Evolutionary conservation across 2,888 invertebrate genomes (phyloP), one percentile per base, ranked within the genome.

Genomic region (Zygaena filipendulae): DNA sequence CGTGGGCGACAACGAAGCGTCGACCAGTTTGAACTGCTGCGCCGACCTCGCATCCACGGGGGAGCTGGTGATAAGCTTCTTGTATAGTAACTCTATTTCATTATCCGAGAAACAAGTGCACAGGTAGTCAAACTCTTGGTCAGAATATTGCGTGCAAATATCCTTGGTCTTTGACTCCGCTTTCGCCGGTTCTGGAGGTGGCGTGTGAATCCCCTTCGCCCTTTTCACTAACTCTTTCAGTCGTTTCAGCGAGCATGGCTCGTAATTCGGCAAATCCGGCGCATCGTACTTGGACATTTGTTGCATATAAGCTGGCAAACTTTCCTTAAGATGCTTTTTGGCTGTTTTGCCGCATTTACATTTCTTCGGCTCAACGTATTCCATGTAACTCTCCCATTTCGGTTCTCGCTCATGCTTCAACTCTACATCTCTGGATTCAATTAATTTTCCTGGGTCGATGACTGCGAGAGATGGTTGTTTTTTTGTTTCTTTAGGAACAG

Each of bases 271-370:
- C 27, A 74, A 41, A 10, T 57, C 53, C 4, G 58, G 49, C 5
- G 45, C 30, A 2, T 58, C 58, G 35, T 43, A 75, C 9, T 19
- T 32, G 2, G 72, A 72, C 51, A 44, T 53, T 8, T 49, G 60
- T 32, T 45, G 52, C 75, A 75, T 75, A 31, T 75, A 77, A 3
- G 59, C 40, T 1, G 77, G 77, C 14, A 75, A 38, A 40, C 71
- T 59, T 29, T 68, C 66, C 13, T 44, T 22, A 18, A 74, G 50
- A 43, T 63, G 52, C 38, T 70, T 69, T 38, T 70, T 71, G 2
- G 58, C 60, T 23, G 28, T 45, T 43, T 59, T 64, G 3, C 47
- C 40, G 40, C 75, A 74, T 21, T 39, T 38, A 27, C 71, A 75
- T 26, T 38, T 52, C 21, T 39, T 52, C 1, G 71, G 54, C 21